phyloP scores from a whole-genome alignment of 2,888 invertebrate species.

The Ariolimax columbianus region DNA sequence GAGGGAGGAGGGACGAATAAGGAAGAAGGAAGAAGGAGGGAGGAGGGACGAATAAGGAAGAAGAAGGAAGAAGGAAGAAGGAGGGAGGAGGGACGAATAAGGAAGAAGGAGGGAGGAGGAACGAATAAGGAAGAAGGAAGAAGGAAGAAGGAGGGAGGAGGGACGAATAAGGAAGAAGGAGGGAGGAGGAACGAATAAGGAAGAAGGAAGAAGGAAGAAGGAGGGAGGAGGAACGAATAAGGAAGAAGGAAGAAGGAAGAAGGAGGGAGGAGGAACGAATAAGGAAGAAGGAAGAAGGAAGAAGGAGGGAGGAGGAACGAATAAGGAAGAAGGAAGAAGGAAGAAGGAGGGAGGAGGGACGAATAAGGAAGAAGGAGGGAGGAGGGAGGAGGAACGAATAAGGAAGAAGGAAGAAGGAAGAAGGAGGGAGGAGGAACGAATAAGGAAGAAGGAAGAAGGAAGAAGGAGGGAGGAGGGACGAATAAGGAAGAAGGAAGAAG shows the following conservation, averaged over 20 bases:
- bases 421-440: neutral
- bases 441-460: neutral
- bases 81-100: neutral
- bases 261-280: neutral
- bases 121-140: neutral
- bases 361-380: neutral
- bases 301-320: no score
- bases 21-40: no score
- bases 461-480: constrained; percentile 9
- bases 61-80: constrained; percentile 11
- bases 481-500: neutral
- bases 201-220: no score
- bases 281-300: constrained; percentile 1
- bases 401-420: constrained; percentile 4
- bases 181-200: no score
- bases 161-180: no score
- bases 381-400: neutral
- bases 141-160: no score
- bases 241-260: neutral
- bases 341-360: neutral
- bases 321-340: neutral
- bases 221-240: no score
- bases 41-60: no score
- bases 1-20: no score
- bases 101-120: constrained; percentile 19